Base-by-base conservation (phyloP, 2,797 vertebrate species). In the Macropodus opercularis region DNA sequence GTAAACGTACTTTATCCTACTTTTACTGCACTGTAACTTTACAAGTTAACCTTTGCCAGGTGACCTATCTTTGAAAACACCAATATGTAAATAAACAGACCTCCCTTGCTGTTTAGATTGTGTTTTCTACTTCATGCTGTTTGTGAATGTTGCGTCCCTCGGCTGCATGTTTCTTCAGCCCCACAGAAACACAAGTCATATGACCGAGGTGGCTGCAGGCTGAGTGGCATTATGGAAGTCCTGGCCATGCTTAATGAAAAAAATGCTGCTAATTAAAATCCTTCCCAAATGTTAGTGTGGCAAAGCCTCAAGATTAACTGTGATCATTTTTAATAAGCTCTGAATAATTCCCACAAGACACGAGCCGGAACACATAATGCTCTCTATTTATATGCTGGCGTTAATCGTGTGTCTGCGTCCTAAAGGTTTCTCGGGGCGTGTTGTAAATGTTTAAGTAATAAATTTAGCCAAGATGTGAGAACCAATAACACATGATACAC, bases 131-230 rank as follows among this genome's bases (percentile, higher is more conserved):
- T 41, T 23, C 40, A 62, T 1, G 11, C 15, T 41, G 38, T 77
- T 67, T 44, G 19, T 64, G 61, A 69, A 69, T 69, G 69, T 22
- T 11, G 39, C 50, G 69, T 77, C 34, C 39, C 38, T 22, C 14
- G 1, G 39, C 34, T 24, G 22, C 13, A 0, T 23, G 23, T 61
- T 42, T n/a, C 17, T 24, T 35, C 22, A 55, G 29, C 39, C 35
- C 22, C 23, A 67, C 61, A 63, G 61, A 49, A 67, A 46, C 27
- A 61, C 21, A 60, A 80, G 71, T 85, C 82, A 82, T 75, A 69
- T 2, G 63, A 85, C 65, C 12, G 3, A 38, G 19, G 47, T 48
- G 41, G 63, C 74, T 63, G 49, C 55, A 73, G 76, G 79, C 53
- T 43, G 24, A 61, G 26, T 32, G n/a, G 3, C 15, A 58, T 18